Evolutionary conservation across 1,140 invertebrate genomes (phyloP), one percentile per base, ranked within the genome.

Genomic region (Fopius arisanus): DNA sequence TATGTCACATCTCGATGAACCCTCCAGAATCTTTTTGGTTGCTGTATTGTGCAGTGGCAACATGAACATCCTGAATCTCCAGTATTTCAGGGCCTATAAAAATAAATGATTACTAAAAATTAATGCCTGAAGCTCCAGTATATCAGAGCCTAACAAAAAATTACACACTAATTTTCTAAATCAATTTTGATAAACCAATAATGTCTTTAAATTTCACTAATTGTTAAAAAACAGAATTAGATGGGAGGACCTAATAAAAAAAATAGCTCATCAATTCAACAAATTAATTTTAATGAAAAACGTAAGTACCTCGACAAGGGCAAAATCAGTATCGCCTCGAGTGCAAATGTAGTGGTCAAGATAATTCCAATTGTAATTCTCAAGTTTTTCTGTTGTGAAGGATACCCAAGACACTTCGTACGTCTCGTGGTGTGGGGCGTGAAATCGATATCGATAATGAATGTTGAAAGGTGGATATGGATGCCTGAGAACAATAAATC

Each of bases 301-400:
- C 67, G 73, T 71, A 48, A 74, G 83, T 83, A 96, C 95, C 89
- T 97, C 96, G 76, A 93, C 92, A 21, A 98, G 89, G 28, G 92
- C 89, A 87, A 96, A 97, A 83, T 97, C 96, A 0, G 93, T 95
- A 84, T 98, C 96, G 5, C 97, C 96, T 62, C 95, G 89, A 0
- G 95, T 96, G 83, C 96, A 98, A 72, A 98, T 96, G 83, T 98
- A 98, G 85, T 98, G 95, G 88, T 99, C 97, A 86, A 98, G 90
- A 86, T 97, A 97, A 89, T 98, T 99, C 97, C 97, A 99, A 86
- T 98, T 98, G 81, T 96, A 98, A 81, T 95, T 97, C 88, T 99
- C 97, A 23, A 98, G 87, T 81, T 97, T 96, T 86, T 98, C 96
- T 0, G 96, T 97, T 10, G 93, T 94, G 84, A 99, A 98, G 41